Conservation (phyloP, 2,797 vertebrate species). For the Hirundo rustica region DNA sequence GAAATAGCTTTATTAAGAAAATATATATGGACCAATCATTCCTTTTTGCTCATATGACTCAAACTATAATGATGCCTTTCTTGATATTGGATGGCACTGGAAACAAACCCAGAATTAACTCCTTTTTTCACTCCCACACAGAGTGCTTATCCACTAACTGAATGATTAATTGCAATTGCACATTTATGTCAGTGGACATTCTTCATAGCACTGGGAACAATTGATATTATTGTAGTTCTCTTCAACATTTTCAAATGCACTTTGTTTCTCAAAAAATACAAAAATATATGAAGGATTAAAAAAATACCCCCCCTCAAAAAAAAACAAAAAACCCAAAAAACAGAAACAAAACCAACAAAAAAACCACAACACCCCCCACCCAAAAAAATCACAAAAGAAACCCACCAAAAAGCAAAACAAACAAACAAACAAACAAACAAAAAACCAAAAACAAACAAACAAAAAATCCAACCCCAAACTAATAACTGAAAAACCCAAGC, state of each 20-base stretch:
- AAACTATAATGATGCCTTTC: background rate
- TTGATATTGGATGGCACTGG: background rate
- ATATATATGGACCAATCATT: background rate
- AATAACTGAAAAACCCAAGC: background rate
- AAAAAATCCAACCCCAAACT: background rate
- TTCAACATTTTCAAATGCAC: background rate
- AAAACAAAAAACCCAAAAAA: no score
- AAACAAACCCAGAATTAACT: background rate
- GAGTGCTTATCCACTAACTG: background rate
- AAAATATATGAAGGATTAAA: background rate
- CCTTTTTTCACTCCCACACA: background rate
- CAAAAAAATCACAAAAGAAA: no score
- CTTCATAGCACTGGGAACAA: background rate
- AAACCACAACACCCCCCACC: no score
- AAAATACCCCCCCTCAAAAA: background rate
- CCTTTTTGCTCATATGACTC: background rate
- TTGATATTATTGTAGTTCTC: background rate
- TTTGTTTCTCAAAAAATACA: background rate
- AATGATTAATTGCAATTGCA: constrained; percentile 1
- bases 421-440: no score
- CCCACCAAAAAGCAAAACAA: background rate
- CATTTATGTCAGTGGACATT: background rate
- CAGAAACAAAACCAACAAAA: no score
- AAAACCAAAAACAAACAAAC: no score
- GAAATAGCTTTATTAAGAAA: background rate